Conservation (phyloP, 1,140 invertebrate species). For the Nebria ingens region DNA sequence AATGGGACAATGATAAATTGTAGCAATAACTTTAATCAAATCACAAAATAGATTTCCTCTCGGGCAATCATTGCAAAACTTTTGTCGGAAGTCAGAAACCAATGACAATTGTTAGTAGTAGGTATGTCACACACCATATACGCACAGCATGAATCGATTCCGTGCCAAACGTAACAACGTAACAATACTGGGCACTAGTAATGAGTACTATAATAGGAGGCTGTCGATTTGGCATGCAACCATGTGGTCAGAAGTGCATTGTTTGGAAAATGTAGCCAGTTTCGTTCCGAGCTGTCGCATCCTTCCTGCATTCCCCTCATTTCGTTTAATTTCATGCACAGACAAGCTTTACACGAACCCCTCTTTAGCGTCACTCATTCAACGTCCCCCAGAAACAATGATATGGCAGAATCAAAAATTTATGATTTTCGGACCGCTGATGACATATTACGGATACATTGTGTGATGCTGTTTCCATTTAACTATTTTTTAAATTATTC, state of each 20-base stretch:
- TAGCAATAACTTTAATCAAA: background rate
- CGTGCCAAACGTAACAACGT: background rate
- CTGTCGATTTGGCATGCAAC: background rate
- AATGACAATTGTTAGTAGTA: constrained; percentile 9
- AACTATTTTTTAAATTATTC: too few relatives aligned
- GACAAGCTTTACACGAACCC: background rate
- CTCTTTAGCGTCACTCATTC: background rate
- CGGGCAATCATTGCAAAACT: background rate
- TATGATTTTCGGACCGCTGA: too few relatives aligned
- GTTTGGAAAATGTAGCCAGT: background rate
- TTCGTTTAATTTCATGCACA: constrained; percentile 4
- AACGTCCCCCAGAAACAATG: background rate
- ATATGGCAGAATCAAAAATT: too few relatives aligned
- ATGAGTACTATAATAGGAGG: constrained; percentile 5
- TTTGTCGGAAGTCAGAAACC: constrained; percentile 3
- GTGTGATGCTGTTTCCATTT: too few relatives aligned
- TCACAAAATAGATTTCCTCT: too few relatives aligned
- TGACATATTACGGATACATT: too few relatives aligned
- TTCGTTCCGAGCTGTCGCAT: background rate
- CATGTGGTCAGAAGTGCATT: background rate
- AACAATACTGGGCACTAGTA: background rate
- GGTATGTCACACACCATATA: constrained; percentile 2
- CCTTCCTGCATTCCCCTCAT: background rate
- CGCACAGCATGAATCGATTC: background rate
- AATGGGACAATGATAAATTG: too few relatives aligned